Evolutionary conservation across 2,113 vertebrate species (phyloP).

Genomic region (Erinaceus europaeus): DNA sequence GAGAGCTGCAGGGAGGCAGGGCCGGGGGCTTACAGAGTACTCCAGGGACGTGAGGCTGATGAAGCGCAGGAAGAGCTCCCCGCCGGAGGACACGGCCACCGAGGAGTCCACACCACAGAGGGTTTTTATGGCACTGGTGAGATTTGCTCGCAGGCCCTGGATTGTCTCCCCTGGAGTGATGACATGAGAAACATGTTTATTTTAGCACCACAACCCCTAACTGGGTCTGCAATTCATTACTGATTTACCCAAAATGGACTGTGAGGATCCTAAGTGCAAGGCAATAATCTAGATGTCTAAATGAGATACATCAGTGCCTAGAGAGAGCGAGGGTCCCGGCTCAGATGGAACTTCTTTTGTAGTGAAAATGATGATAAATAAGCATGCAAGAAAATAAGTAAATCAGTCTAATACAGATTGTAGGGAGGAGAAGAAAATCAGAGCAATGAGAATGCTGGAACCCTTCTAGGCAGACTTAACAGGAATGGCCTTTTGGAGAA

Average conservation of each 20-base stretch:
- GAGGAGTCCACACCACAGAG: constrained; percentile 93
- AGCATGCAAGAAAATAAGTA: background rate
- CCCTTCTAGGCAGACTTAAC: background rate
- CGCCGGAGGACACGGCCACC: constrained; percentile 94
- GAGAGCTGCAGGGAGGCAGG: too few species aligned
- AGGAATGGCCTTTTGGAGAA: background rate
- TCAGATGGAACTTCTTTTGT: too few species aligned
- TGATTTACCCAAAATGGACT: too few species aligned
- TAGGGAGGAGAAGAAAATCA: background rate
- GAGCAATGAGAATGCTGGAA: background rate
- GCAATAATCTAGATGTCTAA: background rate
- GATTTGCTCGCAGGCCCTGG: constrained; percentile 91
- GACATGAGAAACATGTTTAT: background rate
- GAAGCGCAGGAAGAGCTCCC: constrained; percentile 97
- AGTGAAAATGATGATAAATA: background rate
- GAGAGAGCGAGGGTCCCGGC: too few species aligned
- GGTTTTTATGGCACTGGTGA: constrained; percentile 89
- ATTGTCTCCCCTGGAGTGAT: constrained; percentile 90
- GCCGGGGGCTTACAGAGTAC: constrained; percentile 84
- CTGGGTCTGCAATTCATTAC: background rate
- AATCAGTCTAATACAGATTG: background rate
- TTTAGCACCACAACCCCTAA: background rate
- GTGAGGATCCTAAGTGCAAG: too few species aligned
- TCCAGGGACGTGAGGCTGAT: constrained; percentile 96
- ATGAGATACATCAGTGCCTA: background rate